These are phyloP conservation scores for Stylophora pistillata DNA, from an alignment of 64 coral and sea anemone genomes.

Conservation along the genomic window DNA sequence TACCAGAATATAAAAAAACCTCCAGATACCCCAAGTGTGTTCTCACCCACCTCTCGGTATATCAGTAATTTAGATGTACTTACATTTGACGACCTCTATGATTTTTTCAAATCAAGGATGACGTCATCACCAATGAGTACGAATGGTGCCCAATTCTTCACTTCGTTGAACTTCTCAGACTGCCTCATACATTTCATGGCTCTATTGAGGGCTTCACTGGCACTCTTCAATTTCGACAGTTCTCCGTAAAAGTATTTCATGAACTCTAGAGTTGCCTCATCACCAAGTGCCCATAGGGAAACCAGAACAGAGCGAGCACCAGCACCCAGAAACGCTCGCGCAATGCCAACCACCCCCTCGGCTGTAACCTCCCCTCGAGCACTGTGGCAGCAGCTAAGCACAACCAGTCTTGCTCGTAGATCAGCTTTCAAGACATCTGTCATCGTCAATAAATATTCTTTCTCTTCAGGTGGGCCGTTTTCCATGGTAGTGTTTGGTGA, in stretches of 20 bases:
- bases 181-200: not conserved
- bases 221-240: not conserved
- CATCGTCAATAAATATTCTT: not conserved
- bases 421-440: not conserved
- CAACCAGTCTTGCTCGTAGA: not conserved
- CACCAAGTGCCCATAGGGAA: no score
- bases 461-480: not conserved
- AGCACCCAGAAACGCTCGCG: no score
- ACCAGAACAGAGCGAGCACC: no score
- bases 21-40: no score
- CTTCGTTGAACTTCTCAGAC: not conserved
- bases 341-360: not conserved
- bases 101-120: not conserved
- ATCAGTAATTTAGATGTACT: no score
- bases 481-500: not conserved
- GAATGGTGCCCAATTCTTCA: not conserved
- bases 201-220: not conserved
- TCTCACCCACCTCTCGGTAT: no score
- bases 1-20: no score
- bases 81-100: no score
- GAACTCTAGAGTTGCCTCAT: not conserved
- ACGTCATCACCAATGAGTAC: slow-evolving; percentile 4
- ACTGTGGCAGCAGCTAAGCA: slow-evolving; percentile 19
- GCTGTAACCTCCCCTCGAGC: slow-evolving; percentile 8
- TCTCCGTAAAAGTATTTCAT: not conserved